Evolutionary conservation across 2,797 vertebrate genomes (phyloP), one percentile per base, ranked within the genome.

Genomic region (Steatocranus sp.): DNA sequence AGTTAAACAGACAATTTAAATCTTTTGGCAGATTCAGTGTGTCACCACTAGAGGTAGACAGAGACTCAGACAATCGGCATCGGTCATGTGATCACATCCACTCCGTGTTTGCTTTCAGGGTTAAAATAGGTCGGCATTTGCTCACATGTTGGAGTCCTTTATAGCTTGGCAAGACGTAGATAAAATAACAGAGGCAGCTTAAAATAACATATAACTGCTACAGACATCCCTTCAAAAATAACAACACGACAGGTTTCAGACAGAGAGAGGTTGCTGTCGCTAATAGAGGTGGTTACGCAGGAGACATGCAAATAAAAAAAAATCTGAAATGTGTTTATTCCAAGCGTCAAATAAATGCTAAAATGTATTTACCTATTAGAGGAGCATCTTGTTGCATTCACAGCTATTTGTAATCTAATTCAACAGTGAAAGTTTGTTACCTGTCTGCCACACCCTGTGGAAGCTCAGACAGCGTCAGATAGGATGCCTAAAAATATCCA

Each of bases 41-140:
- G 84, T 78, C 12, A 75, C 92, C 94, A 92, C 91, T 90, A 94
- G 94, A 94, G 91, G 94, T 70, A 81, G 90, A 91, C 92, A 94
- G 27, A 92, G 76, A 68, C 61, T 76, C 50, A 83, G 20, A 50
- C 11, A 78, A 25, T 20, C 27, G 46, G 18, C 66, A 32, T 80
- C 11, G 83, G 75, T 66, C 75, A 5, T 12, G n/a, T 9, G 49
- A 54, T 61, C 63, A 38, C 49, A 78, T 61, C 51, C 23, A 5
- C 5, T 58, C 41, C 46, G 77, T 46, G 61, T 54, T 80, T 10
- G 50, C 76, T 76, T 73, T 79, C 43, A 50, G 50, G 66, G 81
- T 89, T 83, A 87, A 94, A 93, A 93, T 93, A 92, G 91, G 83
- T 77, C 51, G 84, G 77, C 78, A 84, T 77, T 89, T 80, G 78